phyloP scores from a whole-genome alignment of 2,888 invertebrate species.

The Cataglyphis livida region DNA sequence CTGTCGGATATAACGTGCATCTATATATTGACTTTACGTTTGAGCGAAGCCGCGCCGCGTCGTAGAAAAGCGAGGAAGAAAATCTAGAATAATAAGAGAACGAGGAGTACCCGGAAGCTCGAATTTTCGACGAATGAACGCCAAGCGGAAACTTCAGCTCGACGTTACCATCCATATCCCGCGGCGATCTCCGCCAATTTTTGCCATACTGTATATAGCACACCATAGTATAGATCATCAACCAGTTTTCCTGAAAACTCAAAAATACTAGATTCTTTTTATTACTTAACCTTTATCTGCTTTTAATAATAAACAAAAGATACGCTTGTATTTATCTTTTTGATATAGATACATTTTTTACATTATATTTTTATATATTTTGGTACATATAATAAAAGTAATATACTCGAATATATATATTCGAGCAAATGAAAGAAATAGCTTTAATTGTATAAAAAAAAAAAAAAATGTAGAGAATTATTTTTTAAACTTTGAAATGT shows the following conservation, averaged over 20 bases:
- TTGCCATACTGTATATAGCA: not conserved
- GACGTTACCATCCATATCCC: slow-evolving; percentile 3
- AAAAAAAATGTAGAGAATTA: not conserved
- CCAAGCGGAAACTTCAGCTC: slow-evolving; percentile 37
- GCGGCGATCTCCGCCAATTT: slow-evolving; percentile 37
- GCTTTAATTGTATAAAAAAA: not conserved
- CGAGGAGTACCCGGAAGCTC: slow-evolving; percentile 15
- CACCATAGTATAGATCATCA: not conserved
- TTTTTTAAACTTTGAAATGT: not conserved
- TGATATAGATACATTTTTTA: not conserved
- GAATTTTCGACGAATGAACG: slow-evolving; percentile 49
- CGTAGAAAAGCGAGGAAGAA: slow-evolving; percentile 24
- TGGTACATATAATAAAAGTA: not conserved
- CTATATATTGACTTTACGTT: slow-evolving; percentile 57
- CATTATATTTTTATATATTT: not conserved
- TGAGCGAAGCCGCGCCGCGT: slow-evolving; percentile 16
- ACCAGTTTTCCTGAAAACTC: not conserved
- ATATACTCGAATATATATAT: not conserved
- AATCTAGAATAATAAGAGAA: slow-evolving; percentile 34
- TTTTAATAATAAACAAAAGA: not conserved
- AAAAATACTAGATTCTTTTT: not conserved
- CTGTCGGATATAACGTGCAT: slow-evolving; percentile 52
- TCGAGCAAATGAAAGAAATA: slow-evolving; percentile 28
- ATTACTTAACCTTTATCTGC: not conserved
- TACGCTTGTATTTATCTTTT: no score